Base-by-base conservation (phyloP, 2,888 invertebrate species). In the Apotomis turbidana region DNA sequence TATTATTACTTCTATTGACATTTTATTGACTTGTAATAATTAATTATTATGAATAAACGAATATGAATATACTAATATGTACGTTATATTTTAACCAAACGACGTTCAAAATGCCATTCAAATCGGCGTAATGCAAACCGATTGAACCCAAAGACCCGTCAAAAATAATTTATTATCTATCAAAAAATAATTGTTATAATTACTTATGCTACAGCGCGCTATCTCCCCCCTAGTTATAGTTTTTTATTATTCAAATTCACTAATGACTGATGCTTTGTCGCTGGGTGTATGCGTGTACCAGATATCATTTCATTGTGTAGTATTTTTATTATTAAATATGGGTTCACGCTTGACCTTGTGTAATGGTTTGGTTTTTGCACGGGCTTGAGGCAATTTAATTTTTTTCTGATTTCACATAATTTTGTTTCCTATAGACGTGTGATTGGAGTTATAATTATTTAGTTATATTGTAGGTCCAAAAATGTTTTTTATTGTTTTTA, bases 131-230 rank as follows among this genome's bases (percentile, higher is more conserved):
- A 71, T 49, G 38, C 49, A 36, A 10, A 66, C 58, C 58, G 49
- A 70, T 72, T 60, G 68, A 61, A 58, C 70, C 55, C 55, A 64
- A 57, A 70, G 76, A 73, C 71, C 76, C 75, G 87, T 89, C 87
- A 86, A 76, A 87, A 82, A 89, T 90, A 90, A 91, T 90, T 89
- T 91, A 92, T 92, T 88, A 91, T 86, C 88, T 89, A 91, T 91
- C 89, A 90, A 87, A 90, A 87, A 90, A 91, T 90, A 90, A 92
- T 91, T 89, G 90, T 89, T 86, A 87, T 90, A 90, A 90, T 91
- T 92, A 91, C 89, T 88, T 89, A 92, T 91, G 92, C 92, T 88
- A 88, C 83, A 84, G 76, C 81, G 87, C 78, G 77, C 78, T 85
- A 86, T 84, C 90, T 90, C 91, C 90, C 87, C 80, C 79, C 80